These are phyloP conservation scores for Trichopoda pennipes DNA, from an alignment of 2,888 invertebrate genomes.

Conservation along the genomic window DNA sequence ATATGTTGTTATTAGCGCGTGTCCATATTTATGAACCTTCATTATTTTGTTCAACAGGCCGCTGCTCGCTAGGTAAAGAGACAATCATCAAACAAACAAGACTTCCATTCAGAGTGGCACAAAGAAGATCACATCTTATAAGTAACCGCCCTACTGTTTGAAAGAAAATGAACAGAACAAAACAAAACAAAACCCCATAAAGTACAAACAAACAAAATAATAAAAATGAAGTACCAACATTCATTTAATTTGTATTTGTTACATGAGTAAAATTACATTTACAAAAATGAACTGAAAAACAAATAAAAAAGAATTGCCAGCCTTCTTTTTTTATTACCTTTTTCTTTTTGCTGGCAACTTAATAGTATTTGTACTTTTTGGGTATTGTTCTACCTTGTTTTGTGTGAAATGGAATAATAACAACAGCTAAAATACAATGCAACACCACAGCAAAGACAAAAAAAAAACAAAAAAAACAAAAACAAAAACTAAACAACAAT, in stretches of 20 bases:
- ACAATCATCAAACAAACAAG: neutral
- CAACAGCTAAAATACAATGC: constrained; percentile 8
- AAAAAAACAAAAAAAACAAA: neutral
- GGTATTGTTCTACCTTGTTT: neutral
- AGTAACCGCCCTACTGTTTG: constrained; percentile 66
- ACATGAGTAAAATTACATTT: constrained; percentile 37
- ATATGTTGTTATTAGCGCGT: constrained; percentile 75
- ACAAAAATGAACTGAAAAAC: constrained; percentile 6
- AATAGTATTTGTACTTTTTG: neutral
- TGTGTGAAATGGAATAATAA: constrained; percentile 9
- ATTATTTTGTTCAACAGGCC: constrained; percentile 34
- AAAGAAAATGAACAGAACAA: neutral
- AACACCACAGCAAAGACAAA: neutral
- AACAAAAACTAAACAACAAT: constrained; percentile 13
- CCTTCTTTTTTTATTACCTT: constrained; percentile 21
- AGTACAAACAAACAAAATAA: constrained; percentile 5
- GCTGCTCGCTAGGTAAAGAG: constrained; percentile 6
- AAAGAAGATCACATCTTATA: constrained; percentile 36
- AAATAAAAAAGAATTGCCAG: constrained; percentile 44
- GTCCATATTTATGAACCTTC: constrained; percentile 71
- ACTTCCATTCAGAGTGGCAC: constrained; percentile 4
- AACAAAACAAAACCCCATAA: neutral
- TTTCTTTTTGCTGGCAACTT: constrained; percentile 19
- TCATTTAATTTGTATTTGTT: constrained; percentile 24
- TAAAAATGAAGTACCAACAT: constrained; percentile 46